Percentiles rank a stretch among this genome's conserved stretches.
Conservation (phyloP, 2,113 vertebrate genomes). For the Maccullochella peelii region DNA sequence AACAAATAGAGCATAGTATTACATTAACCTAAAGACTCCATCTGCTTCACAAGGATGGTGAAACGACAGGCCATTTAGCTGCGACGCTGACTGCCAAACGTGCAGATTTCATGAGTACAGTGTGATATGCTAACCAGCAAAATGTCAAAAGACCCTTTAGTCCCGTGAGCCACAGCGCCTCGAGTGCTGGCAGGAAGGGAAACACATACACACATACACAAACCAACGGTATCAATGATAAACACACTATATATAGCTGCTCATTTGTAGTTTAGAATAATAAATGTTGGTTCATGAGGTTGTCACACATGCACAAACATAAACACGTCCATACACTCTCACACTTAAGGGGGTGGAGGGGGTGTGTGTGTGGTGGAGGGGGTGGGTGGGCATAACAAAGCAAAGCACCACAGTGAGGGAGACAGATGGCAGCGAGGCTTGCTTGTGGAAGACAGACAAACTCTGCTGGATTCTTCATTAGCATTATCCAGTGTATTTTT, state of each 20-base stretch:
- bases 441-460: conserved; percentile 70
- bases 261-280: conserved; percentile 68
- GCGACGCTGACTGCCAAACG: not conserved
- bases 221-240: conserved; percentile 25
- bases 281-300: conserved; percentile 40
- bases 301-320: conserved; percentile 46
- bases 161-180: conserved; percentile 19
- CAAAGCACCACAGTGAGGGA: conserved; percentile 57
- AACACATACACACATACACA: conserved; percentile 30
- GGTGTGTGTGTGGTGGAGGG: not conserved
- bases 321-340: conserved; percentile 33
- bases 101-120: conserved; percentile 19
- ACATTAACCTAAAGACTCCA: not conserved
- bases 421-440: conserved; percentile 70
- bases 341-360: not conserved
- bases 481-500: conserved; percentile 75
- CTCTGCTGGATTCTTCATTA: conserved; percentile 76
- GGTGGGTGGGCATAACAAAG: conserved; percentile 38
- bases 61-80: not conserved
- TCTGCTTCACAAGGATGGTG: not conserved
- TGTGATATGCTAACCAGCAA: conserved; percentile 10
- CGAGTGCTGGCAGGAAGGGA: conserved; percentile 31
- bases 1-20: not conserved
- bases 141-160: conserved; percentile 42
- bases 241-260: conserved; percentile 60